These are phyloP conservation scores for Pachyrhynchus sulphureomaculatus DNA, from an alignment of 1,140 invertebrate genomes.

Conservation along the genomic window DNA sequence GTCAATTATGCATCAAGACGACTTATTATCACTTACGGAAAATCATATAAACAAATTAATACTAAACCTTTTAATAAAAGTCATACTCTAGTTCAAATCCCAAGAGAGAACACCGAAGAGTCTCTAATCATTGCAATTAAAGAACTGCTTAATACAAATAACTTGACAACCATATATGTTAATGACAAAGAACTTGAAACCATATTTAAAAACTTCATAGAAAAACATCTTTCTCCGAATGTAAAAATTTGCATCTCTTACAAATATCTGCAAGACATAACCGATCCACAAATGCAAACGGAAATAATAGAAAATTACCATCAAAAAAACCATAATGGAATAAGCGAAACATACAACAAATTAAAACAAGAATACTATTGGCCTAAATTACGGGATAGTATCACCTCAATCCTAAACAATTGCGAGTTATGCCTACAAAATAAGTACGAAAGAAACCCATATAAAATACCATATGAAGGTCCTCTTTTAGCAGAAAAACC, in stretches of 20 bases:
- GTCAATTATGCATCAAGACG: not conserved
- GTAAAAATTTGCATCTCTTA: slow-evolving; percentile 1
- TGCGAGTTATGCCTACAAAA: slow-evolving; percentile 31
- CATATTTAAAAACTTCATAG: slow-evolving; percentile 9
- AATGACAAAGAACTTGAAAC: slow-evolving; percentile 14
- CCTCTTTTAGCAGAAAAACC: slow-evolving; percentile 36
- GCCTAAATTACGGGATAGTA: slow-evolving; percentile 19
- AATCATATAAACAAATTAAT: not conserved
- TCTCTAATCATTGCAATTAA: not conserved
- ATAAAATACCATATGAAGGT: slow-evolving; percentile 18
- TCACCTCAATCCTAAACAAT: slow-evolving; percentile 18
- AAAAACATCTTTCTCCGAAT: not conserved
- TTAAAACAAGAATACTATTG: slow-evolving; percentile 30
- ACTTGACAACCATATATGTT: no score
- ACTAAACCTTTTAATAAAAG: slow-evolving; percentile 5
- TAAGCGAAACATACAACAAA: slow-evolving; percentile 30
- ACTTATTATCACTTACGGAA: not conserved
- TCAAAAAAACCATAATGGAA: slow-evolving; percentile 25
- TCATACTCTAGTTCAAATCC: not conserved
- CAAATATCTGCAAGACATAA: not conserved
- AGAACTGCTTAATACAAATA: not conserved
- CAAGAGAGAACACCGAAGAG: not conserved
- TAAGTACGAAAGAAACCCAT: slow-evolving; percentile 31
- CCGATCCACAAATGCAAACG: slow-evolving; percentile 5
- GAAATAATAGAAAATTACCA: slow-evolving; percentile 20